Percentiles rank a stretch among this genome's conserved stretches.
Conservation (phyloP, 2,113 vertebrate species). For the Upupa epops region DNA sequence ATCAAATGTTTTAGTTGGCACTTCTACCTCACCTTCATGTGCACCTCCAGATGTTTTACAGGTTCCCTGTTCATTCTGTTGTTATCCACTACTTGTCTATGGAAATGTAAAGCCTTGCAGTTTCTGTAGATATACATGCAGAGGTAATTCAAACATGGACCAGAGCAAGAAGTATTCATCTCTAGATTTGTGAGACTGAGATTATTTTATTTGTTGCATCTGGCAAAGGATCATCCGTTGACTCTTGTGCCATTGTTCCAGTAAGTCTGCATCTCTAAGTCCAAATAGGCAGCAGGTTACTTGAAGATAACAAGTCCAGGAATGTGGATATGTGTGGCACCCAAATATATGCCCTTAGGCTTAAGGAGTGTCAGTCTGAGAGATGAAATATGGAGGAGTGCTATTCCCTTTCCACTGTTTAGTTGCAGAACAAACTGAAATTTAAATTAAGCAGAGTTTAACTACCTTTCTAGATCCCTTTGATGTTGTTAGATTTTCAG, state of each 20-base stretch:
- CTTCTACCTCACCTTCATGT: background rate
- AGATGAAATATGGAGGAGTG: background rate
- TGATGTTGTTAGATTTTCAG: background rate
- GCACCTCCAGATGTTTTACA: background rate
- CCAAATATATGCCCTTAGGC: background rate
- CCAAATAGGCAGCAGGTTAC: background rate
- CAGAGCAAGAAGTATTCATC: accelerated
- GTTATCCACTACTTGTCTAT: background rate
- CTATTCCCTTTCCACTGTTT: background rate
- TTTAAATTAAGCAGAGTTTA: background rate
- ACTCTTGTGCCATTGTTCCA: background rate
- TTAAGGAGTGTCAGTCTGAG: background rate
- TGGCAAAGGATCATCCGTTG: background rate
- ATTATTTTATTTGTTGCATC: background rate
- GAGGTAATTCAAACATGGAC: background rate
- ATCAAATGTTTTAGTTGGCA: background rate
- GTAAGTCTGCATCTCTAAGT: background rate
- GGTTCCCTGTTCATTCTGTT: background rate
- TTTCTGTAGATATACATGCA: background rate
- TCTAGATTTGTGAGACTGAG: background rate
- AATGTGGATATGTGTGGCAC: accelerated
- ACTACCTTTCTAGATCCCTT: background rate
- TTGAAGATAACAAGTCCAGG: background rate
- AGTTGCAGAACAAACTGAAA: background rate
- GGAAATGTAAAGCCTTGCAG: background rate